phyloP scores from a whole-genome alignment of 2,888 invertebrate species.

The Apomyelois bistriatella region DNA sequence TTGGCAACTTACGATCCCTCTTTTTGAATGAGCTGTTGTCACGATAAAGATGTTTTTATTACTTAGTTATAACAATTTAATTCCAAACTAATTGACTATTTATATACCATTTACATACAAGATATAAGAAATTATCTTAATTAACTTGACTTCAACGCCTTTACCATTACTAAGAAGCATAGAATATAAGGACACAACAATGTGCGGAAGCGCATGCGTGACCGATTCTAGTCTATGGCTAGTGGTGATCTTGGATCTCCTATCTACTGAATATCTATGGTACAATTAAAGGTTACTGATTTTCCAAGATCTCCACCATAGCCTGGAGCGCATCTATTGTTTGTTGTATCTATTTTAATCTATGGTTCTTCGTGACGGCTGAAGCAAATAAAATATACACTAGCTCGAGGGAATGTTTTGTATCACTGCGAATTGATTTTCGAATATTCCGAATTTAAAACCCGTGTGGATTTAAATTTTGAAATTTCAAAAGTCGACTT shows the following conservation, averaged over 20 bases:
- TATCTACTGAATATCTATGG: constrained; percentile 8
- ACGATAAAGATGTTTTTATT: too few relatives aligned
- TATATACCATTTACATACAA: neutral
- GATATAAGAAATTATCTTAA: neutral
- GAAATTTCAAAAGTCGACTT: too few relatives aligned
- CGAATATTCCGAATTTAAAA: too few relatives aligned
- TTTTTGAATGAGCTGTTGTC: too few relatives aligned
- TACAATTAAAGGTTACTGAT: constrained; percentile 10
- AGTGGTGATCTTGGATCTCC: constrained; percentile 6
- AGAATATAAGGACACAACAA: neutral
- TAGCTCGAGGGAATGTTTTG: neutral
- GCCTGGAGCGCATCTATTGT: neutral
- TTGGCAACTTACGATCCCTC: too few relatives aligned
- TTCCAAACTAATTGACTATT: too few relatives aligned
- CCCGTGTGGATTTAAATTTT: too few relatives aligned
- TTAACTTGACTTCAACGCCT: constrained; percentile 20
- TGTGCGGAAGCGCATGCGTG: constrained; percentile 8
- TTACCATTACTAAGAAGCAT: constrained; percentile 42
- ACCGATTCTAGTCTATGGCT: constrained; percentile 9
- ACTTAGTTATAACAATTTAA: too few relatives aligned
- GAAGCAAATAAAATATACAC: too few relatives aligned
- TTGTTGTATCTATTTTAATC: neutral
- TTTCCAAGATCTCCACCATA: constrained; percentile 1
- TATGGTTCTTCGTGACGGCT: neutral
- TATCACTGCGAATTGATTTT: neutral